A percentile compares a stretch with the other conserved stretches of the same genome.
These are phyloP conservation scores for Ploceus nigricollis DNA, from an alignment of 2,113 vertebrate genomes.

Conservation along the genomic window DNA sequence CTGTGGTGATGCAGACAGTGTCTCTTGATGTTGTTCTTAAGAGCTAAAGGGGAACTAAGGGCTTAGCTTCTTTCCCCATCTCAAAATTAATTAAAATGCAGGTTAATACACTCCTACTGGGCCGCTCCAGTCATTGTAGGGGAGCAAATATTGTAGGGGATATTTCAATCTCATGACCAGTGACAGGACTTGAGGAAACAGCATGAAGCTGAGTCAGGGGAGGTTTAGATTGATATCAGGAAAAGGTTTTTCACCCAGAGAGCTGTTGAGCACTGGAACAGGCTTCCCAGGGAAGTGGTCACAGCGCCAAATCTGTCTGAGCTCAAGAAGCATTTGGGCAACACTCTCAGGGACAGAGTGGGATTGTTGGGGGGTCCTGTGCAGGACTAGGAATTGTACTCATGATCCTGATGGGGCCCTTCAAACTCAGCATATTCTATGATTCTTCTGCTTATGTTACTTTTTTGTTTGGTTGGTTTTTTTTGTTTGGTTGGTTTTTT, in stretches of 20 bases:
- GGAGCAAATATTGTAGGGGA: not conserved
- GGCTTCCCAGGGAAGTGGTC: not conserved
- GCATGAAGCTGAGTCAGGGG: not conserved
- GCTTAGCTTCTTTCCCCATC: not conserved
- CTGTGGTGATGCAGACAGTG: not conserved
- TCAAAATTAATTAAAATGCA: not conserved
- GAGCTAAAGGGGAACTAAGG: not conserved
- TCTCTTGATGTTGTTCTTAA: not conserved
- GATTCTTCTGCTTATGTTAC: not conserved
- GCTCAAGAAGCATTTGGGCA: not conserved
- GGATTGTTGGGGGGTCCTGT: not conserved
- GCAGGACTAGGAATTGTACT: not conserved
- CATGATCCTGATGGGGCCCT: not conserved
- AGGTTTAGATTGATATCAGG: not conserved
- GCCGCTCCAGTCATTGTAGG: not conserved
- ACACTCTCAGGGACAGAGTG: not conserved
- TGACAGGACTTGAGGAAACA: not conserved
- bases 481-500: not conserved
- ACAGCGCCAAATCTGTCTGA: not conserved
- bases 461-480: not conserved
- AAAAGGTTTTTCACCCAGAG: not conserved
- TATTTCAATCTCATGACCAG: not conserved
- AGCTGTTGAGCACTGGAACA: not conserved
- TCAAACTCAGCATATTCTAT: not conserved
- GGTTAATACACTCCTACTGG: not conserved